Conservation (phyloP, 1,140 invertebrate genomes). For the Drosophila teissieri region DNA sequence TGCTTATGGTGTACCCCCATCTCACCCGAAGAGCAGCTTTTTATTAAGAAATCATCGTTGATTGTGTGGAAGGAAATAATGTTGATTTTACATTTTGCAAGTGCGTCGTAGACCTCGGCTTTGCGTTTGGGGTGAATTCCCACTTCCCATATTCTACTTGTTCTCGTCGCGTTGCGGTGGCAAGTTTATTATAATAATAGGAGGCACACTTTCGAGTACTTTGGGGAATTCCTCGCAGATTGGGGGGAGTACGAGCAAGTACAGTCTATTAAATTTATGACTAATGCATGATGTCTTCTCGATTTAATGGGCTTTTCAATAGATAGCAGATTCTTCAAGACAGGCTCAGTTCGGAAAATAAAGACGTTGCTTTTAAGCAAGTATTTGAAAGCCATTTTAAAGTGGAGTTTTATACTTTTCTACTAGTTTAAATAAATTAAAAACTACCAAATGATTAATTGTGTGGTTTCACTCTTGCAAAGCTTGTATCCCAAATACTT, state of each 20-base stretch:
- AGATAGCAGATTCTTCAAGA: not conserved
- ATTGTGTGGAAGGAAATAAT: conserved; percentile 83
- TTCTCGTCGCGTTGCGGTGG: conserved; percentile 55
- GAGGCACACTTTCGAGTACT: conserved; percentile 60
- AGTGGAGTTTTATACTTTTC: no score
- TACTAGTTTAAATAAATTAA: no score
- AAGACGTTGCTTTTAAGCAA: not conserved
- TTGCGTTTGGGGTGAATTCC: conserved; percentile 21
- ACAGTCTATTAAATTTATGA: conserved; percentile 65
- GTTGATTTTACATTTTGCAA: conserved; percentile 78
- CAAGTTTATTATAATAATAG: conserved; percentile 81
- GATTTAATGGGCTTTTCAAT: conserved; percentile 51
- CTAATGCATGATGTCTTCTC: conserved; percentile 51
- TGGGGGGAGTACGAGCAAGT: conserved; percentile 1
- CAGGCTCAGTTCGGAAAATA: not conserved
- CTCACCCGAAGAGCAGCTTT: conserved; percentile 49
- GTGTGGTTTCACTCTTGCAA: not conserved
- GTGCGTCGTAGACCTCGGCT: conserved; percentile 36
- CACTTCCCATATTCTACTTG: conserved; percentile 18
- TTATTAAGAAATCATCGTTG: conserved; percentile 83
- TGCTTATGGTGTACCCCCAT: conserved; percentile 26
- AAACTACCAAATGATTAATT: no score
- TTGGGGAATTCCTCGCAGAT: conserved; percentile 41
- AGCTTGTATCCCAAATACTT: not conserved
- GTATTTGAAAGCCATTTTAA: not conserved